phyloP scores from a whole-genome alignment of 2,888 invertebrate genomes.

The Nomada fabriciana region DNA sequence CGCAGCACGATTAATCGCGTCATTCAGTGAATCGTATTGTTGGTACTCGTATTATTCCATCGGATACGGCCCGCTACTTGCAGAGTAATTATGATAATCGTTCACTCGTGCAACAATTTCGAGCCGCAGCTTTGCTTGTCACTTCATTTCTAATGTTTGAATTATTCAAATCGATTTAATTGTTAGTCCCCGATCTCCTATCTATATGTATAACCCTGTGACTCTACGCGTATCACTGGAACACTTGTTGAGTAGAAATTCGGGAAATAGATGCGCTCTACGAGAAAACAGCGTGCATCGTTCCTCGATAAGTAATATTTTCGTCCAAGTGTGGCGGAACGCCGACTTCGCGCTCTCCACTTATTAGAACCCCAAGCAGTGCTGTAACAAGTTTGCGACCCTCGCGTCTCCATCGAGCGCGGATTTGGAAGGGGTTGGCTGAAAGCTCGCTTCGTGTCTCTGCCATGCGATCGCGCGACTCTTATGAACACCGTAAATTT shows the following conservation, averaged over 20 bases:
- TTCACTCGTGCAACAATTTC: constrained; percentile 62
- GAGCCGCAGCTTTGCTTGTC: constrained; percentile 57
- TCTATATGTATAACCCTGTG: too few relatives aligned
- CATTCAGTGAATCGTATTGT: constrained; percentile 56
- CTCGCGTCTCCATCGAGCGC: constrained; percentile 63
- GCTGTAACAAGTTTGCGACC: constrained; percentile 64
- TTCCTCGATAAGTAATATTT: constrained; percentile 52
- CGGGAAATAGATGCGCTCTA: too few relatives aligned
- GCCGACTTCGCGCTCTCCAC: constrained; percentile 60
- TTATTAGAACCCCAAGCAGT: constrained; percentile 67
- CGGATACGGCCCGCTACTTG: constrained; percentile 52
- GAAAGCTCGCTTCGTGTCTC: constrained; percentile 21
- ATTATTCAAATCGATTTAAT: constrained; percentile 37
- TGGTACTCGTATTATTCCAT: constrained; percentile 47
- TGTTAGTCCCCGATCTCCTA: too few relatives aligned
- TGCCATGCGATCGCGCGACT: constrained; percentile 48
- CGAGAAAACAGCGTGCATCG: neutral
- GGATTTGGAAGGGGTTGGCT: constrained; percentile 57
- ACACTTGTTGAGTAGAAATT: too few relatives aligned
- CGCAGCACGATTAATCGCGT: constrained; percentile 56
- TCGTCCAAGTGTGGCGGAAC: constrained; percentile 51
- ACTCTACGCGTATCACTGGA: too few relatives aligned
- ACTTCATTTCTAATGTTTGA: constrained; percentile 56
- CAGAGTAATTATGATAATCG: constrained; percentile 67
- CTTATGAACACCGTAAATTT: constrained; percentile 66